Evolutionary conservation across 2,888 invertebrate species (phyloP), one percentile per base, ranked within the genome.

Genomic region (Cephus nigrinus): DNA sequence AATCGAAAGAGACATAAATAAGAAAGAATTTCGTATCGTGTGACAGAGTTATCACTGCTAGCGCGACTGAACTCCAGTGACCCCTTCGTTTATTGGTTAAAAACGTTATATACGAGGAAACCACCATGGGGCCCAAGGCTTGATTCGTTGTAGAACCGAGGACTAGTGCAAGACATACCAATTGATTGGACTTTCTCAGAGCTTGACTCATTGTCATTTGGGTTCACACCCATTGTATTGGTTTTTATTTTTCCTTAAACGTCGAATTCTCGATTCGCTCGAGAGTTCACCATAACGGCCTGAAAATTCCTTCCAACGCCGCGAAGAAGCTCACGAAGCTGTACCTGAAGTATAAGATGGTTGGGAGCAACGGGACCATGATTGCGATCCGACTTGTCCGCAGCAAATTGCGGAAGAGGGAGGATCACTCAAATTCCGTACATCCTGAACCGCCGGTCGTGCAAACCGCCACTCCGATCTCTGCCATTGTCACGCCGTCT

Each of bases 331-430:
- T 90, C 81, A 84, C 87, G 85, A 88, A 87, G 85, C 87, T 90
- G 86, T 90, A 88, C 86, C 84, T 85, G 76, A 91, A 88, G 84
- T 88, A 84, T 90, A 94, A 94, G 90, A 96, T 96, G 96, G 96
- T 96, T 92, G 96, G 96, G 92, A 96, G 94, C 93, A 96, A 96
- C 93, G 96, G 96, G 92, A 96, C 96, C 91, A 94, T 96, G 95
- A 95, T 96, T 93, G 96, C 96, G 92, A 96, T 97, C 92, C 96
- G 96, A 93, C 95, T 97, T 95, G 96, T 97, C 93, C 96, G 96
- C 95, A 97, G 96, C 93, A 97, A 97, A 94, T 94, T 97, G 93
- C 94, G 96, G 90, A 97, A 97, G 93, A 94, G 96, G 87, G 96
- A 97, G 92, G 96, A 96, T 91, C 94, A 95, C 92, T 94, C 94